Percentiles rank a stretch among this genome's conserved stretches.
These are phyloP conservation scores for Pristionchus arcanus DNA, from an alignment of 2,888 invertebrate genomes.

Conservation along the genomic window DNA sequence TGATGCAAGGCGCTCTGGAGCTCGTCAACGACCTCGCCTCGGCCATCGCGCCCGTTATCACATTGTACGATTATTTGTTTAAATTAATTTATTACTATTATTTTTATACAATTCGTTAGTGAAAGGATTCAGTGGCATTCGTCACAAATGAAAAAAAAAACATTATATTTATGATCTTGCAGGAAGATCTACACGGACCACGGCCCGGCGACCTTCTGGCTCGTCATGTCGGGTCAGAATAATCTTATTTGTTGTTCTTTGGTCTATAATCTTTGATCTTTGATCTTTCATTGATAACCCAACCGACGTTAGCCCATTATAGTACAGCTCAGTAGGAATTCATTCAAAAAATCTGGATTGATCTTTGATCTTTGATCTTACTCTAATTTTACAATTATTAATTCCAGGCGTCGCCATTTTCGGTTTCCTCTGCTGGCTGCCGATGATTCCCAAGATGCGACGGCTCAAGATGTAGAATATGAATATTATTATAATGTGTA, in stretches of 20 bases:
- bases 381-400: background rate
- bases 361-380: conserved; percentile 1
- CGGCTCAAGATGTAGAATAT: conserved; percentile 21
- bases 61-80: background rate
- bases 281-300: background rate
- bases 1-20: conserved; percentile 43
- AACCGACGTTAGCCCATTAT: no score
- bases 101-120: background rate
- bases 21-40: conserved; percentile 6
- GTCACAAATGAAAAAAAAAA: background rate
- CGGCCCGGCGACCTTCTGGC: conserved; percentile 19
- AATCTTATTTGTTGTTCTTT: background rate
- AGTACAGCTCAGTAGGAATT: no score
- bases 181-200: conserved; percentile 34
- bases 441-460: conserved; percentile 26
- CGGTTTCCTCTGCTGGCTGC: conserved; percentile 1
- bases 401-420: background rate
- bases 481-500: no score
- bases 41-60: conserved; percentile 4
- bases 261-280: background rate
- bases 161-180: background rate
- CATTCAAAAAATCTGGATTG: no score
- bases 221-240: background rate
- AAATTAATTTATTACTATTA: background rate
- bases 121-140: background rate